Base-by-base conservation (phyloP, 2,888 invertebrate genomes). In the Lochmaea capreae region DNA sequence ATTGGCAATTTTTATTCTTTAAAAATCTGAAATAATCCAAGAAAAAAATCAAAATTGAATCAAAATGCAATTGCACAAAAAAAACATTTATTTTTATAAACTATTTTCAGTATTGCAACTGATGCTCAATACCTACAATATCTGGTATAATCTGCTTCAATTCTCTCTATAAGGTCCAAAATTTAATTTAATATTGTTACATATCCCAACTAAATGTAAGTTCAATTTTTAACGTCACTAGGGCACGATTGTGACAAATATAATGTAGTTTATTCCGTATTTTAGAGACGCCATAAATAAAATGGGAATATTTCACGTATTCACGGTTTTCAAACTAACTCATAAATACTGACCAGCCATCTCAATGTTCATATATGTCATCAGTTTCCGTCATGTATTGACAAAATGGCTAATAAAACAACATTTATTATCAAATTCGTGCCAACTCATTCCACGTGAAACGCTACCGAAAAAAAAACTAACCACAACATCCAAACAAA, bases 1-100 rank as follows among this genome's bases (percentile, higher is more conserved):
- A 66, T 75, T 78, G 78, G 74, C 71, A 77, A 75, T 77, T 76
- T 77, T 73, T 71, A 74, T 59, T 70, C 71, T 77, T 73, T 70
- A 49, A 46, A 65, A n/a, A 26, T 16, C 39, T 8, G 33, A 39
- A 39, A 39, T 39, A 39, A 39, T 39, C 65, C 16, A 65, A 42
- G 8, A 72, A 61, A 65, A 66, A 69, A 75, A 77, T 75, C 77
- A 77, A 77, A 77, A 75, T 58, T 67, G 14, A 76, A 77, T 76
- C 77, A 77, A 77, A 77, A 75, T 61, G 67, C 43, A 67, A 71
- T 67, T 67, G 73, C 75, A 70, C 77, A 73, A 73, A 68, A 69
- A 65, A 65, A 65, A 26, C 14, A 58, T 43, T 46, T 70, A 63
- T 70, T 70, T 70, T 63, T 70, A 70, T 63, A 70, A 54, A 12